Percentiles rank a stretch among this genome's conserved stretches.
Evolutionary conservation across 2,888 invertebrate species (phyloP).

Genomic region (Daptonema setosum): DNA sequence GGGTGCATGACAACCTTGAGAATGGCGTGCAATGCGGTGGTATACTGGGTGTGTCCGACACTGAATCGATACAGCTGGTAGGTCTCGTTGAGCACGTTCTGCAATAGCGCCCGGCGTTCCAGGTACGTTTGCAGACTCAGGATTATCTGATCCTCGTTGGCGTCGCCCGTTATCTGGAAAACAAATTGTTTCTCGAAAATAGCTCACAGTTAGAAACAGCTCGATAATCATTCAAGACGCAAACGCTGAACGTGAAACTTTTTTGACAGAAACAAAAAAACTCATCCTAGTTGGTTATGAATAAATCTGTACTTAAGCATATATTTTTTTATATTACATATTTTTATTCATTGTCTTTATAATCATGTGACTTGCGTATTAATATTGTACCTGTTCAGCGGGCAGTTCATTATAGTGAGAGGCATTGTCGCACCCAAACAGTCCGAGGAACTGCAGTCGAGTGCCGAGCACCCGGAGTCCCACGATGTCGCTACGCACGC

Average conservation of each 20-base stretch:
- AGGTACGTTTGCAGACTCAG: slow-evolving; percentile 57
- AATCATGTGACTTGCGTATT: no score
- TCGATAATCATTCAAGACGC: no score
- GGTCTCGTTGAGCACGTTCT: slow-evolving; percentile 61
- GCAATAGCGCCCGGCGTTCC: slow-evolving; percentile 58
- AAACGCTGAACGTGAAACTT: no score
- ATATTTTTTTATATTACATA: no score
- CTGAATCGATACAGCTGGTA: slow-evolving; percentile 35
- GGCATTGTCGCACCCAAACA: slow-evolving; percentile 73
- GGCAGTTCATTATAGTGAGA: slow-evolving; percentile 74
- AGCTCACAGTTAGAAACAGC: no score
- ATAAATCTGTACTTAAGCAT: no score
- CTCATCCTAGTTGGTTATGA: no score
- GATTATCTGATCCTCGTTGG: slow-evolving; percentile 67
- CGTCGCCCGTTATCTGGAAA: slow-evolving; percentile 62
- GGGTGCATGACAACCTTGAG: not conserved
- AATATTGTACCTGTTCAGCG: slow-evolving; percentile 59
- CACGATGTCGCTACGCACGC: slow-evolving; percentile 61
- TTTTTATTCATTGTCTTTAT: no score
- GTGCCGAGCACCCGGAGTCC: slow-evolving; percentile 53
- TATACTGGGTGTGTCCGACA: slow-evolving; percentile 6
- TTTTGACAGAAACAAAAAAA: no score
- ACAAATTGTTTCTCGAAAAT: no score
- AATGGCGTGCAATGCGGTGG: not conserved
- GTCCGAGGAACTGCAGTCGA: slow-evolving; percentile 66